Base-by-base conservation (phyloP, 2,113 vertebrate genomes). In the Actinemys pallida region DNA sequence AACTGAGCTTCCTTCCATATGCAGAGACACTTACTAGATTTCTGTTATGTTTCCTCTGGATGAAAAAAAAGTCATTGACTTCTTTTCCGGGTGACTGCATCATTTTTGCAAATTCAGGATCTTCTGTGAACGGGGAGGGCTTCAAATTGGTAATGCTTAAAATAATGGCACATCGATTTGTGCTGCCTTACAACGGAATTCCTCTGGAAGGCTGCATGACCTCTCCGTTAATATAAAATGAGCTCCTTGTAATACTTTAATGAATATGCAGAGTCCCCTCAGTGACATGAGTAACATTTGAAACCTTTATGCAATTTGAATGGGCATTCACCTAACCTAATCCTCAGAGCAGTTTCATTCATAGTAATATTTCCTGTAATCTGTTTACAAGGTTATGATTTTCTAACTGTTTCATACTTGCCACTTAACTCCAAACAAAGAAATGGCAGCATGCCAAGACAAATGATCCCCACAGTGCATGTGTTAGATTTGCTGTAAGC, bases 231-330 rank as follows among this genome's bases (percentile, higher is more conserved):
- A 97, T 97, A 96, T 95, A 92, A 95, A 95, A 97, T 95, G 93
- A 97, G 96, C 89, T 96, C 96, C 94, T 96, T 91, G 94, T 97
- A 96, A 97, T 97, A 96, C 96, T 92, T 96, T 96, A 96, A 97
- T 97, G 96, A 97, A 97, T 97, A 97, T 96, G 96, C 96, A 97
- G 96, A 0, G 1, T 96, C 95, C 96, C 95, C 94, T 97, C 91
- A 94, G 92, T 97, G 97, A 97, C 97, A 96, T 83, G 90, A 94
- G 96, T 96, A 96, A 96, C 97, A 95, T 88, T 95, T 92, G 96
- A 96, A 97, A 96, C 96, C 94, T 95, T 95, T 95, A 95, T 97
- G 96, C 94, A 96, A 97, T 97, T 97, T 97, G 96, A 96, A 88
- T 22, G 94, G 96, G 96, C 94, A 88, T 94, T 95, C 95, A 95